Evolutionary conservation across 2,888 invertebrate genomes (phyloP), one percentile per base, ranked within the genome.

Genomic region (Tenthredo distinguenda): DNA sequence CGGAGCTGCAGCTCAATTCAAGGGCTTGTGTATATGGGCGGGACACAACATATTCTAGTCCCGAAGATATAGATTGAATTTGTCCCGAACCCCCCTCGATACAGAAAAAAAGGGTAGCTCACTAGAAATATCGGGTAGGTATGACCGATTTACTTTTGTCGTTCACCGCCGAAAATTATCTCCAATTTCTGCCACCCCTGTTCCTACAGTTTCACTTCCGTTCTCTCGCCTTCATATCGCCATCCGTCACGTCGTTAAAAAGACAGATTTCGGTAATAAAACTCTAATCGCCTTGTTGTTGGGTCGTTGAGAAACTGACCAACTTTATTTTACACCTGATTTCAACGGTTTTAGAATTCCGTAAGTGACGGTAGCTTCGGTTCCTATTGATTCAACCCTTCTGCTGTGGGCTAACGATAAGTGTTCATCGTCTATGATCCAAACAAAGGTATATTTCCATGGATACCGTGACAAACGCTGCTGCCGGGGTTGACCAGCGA

Each of bases 1-100:
- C 89, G 87, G 87, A 86, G 83, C 83, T 62, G 83, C 83, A 47
- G 83, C 83, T 83, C 50, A 83, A 83, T 83, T 83, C 83, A 83
- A 83, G 83, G 83, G 83, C 83, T 71, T 72, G 85, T 82, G 55
- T 82, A 58, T 72, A 68, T 93, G 94, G 94, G 93, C 93, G 94
- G 79, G 84, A 72, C 31, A 92, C 86, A 87, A 87, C 82, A 85
- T 85, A 85, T 85, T 85, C 81, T 81, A 47, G 71, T 79, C 26
- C 81, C 26, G 55, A 62, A 82, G 47, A 72, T 82, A 85, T 85
- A 82, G 85, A 85, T 85, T 85, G 85, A 85, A 85, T 85, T 85
- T 85, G 72, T 85, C 85, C 79, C 85, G 21, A 31, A 34, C 76
- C 47, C 85, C n/a, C 6, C 47, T 34, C 26, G 50, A 50, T 58